Base-by-base conservation (phyloP, 2,888 invertebrate species). In the Agrotis puta region DNA sequence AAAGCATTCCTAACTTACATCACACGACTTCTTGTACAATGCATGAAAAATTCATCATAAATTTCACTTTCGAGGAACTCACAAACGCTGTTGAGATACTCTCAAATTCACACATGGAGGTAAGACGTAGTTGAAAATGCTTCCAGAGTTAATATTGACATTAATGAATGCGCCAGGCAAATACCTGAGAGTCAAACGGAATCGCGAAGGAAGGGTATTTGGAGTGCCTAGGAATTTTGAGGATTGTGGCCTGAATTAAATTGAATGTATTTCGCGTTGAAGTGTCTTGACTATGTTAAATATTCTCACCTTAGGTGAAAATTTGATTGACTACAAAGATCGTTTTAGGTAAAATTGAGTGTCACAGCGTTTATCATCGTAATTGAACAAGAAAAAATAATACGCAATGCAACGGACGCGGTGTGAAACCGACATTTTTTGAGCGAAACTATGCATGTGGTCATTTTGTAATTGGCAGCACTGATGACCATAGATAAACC, bases 61-160 rank as follows among this genome's bases (percentile, higher is more conserved):
- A 81, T 72, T 70, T 74, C 68, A 64, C 79, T 73, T 72, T 73
- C 56, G 18, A 11, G 79, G 56, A 67, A 74, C 45, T 66, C 72
- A 14, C 51, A 65, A 57, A 65, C 22, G n/a, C 54, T 73, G 51
- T 66, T n/a, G 58, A 63, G 54, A 54, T 67, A 72, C 58, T 67
- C 69, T 63, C 47, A 43, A 81, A 78, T 77, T 83, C 78, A 76
- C 72, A 79, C 70, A 63, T 73, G 61, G 27, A 79, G 73, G 47
- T 69, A 72, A 81, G 80, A 78, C 79, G 76, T 65, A 67, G 72
- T 74, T 72, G 70, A 74, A 85, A 84, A 83, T 83, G 83, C 77
- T 85, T 69, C 74, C 68, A 68, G 72, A 78, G 82, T 83, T 87
- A 88, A 89, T 89, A 88, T 90, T 90, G 88, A 89, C 88, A 82